Evolutionary conservation across 1,140 invertebrate genomes (phyloP).

Genomic region (Halyomorpha halys): DNA sequence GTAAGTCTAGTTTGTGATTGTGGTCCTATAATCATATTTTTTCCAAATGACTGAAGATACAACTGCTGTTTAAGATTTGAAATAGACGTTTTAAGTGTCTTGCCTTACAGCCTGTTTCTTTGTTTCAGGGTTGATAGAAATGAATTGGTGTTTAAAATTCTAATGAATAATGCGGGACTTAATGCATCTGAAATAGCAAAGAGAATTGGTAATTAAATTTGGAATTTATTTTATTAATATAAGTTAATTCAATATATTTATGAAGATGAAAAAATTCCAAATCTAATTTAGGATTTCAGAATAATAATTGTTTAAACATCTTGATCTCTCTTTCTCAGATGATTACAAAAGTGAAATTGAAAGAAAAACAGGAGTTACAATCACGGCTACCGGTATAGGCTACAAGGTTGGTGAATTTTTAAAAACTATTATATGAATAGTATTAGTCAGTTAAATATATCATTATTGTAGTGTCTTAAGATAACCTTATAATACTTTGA

Average conservation of each 20-base stretch:
- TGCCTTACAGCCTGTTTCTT: not conserved
- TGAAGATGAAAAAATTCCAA: not conserved
- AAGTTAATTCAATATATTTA: not conserved
- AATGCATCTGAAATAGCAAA: constrained; percentile 61
- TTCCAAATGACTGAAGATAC: too few relatives aligned
- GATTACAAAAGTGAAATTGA: constrained; percentile 49
- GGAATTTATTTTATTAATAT: constrained; percentile 20
- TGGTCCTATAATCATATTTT: too few relatives aligned
- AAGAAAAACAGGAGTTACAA: constrained; percentile 43
- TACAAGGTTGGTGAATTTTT: constrained; percentile 50
- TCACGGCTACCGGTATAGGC: constrained; percentile 65
- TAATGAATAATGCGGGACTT: constrained; percentile 52
- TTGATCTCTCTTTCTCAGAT: constrained; percentile 40
- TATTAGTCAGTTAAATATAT: too few relatives aligned
- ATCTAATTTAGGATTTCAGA: not conserved
- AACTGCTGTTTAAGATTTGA: too few relatives aligned
- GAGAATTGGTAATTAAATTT: constrained; percentile 52
- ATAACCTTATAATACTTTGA: too few relatives aligned
- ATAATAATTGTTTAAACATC: not conserved
- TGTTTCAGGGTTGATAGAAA: constrained; percentile 52
- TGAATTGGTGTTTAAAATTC: constrained; percentile 74
- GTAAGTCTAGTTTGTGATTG: too few relatives aligned
- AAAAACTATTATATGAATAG: too few relatives aligned
- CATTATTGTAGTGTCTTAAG: too few relatives aligned
- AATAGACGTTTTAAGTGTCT: too few relatives aligned